Evolutionary conservation across 2,888 invertebrate genomes (phyloP).

Genomic region (Ferrisia virgata): DNA sequence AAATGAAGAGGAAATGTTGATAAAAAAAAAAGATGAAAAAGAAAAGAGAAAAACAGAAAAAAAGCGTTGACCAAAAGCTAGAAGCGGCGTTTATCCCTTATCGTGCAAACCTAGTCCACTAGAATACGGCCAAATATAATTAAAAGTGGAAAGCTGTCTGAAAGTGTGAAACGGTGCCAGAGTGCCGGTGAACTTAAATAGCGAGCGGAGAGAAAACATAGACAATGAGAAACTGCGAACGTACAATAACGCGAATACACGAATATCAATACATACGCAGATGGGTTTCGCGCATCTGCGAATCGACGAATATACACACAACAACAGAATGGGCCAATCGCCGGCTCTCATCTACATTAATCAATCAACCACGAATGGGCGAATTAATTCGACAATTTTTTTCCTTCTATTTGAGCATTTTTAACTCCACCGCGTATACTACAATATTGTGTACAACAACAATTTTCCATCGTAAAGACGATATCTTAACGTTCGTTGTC

Average conservation of each 20-base stretch:
- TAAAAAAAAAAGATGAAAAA: not conserved
- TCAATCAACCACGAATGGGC: constrained; percentile 35
- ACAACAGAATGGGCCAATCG: constrained; percentile 31
- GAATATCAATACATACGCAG: constrained; percentile 40
- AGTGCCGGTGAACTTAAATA: constrained; percentile 46
- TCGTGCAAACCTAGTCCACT: constrained; percentile 20
- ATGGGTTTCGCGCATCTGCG: constrained; percentile 42
- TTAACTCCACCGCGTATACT: not conserved
- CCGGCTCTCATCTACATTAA: not conserved
- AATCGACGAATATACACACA: constrained; percentile 41
- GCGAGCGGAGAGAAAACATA: constrained; percentile 29
- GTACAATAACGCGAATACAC: not conserved
- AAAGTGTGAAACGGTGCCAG: constrained; percentile 44
- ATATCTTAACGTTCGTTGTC: not conserved
- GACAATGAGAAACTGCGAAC: constrained; percentile 34
- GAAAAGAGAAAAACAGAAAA: not conserved
- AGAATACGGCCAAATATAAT: constrained; percentile 24
- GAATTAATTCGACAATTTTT: constrained; percentile 27
- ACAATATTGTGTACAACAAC: too few relatives aligned
- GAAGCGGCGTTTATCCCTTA: constrained; percentile 3
- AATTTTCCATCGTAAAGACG: not conserved
- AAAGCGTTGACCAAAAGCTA: not conserved
- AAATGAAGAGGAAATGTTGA: not conserved
- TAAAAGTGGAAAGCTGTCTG: constrained; percentile 35
- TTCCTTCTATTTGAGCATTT: not conserved